Conservation (phyloP, 2,888 invertebrate species). For the Cistogaster globosa region DNA sequence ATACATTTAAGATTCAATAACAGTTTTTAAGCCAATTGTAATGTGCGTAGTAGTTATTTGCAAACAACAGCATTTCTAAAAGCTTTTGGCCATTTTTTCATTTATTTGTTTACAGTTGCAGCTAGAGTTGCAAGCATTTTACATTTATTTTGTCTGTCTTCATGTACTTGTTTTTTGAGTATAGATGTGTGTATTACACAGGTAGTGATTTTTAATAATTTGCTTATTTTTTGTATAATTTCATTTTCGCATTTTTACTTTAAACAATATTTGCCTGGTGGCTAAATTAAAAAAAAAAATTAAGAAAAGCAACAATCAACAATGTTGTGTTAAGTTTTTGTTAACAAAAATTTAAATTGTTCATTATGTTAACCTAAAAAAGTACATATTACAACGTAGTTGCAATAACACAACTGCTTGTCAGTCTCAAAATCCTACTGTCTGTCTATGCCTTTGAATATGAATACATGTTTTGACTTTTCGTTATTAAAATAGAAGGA, state of each 20-base stretch:
- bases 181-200: constrained; percentile 48
- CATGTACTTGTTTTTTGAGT: constrained; percentile 20
- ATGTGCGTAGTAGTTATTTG: constrained; percentile 65
- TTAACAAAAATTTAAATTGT: constrained; percentile 63
- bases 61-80: constrained; percentile 27
- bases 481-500: no score
- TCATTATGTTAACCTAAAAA: constrained; percentile 71
- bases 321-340: constrained; percentile 26
- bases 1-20: constrained; percentile 36
- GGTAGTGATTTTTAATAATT: constrained; percentile 71
- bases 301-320: constrained; percentile 10
- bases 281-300: constrained; percentile 34
- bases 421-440: no score
- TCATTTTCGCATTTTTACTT: constrained; percentile 11
- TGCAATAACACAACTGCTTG: background rate
- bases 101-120: no score
- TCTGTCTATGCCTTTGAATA: no score
- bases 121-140: no score
- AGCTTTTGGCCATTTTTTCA: constrained; percentile 1
- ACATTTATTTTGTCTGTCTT: background rate
- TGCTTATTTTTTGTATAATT: constrained; percentile 62
- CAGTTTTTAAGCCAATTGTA: constrained; percentile 70
- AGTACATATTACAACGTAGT: constrained; percentile 46
- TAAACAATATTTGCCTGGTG: constrained; percentile 60
- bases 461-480: no score